Percentiles rank a stretch among this genome's conserved stretches.
These are phyloP conservation scores for Todus mexicanus DNA, from an alignment of 2,797 vertebrate species.

Conservation along the genomic window DNA sequence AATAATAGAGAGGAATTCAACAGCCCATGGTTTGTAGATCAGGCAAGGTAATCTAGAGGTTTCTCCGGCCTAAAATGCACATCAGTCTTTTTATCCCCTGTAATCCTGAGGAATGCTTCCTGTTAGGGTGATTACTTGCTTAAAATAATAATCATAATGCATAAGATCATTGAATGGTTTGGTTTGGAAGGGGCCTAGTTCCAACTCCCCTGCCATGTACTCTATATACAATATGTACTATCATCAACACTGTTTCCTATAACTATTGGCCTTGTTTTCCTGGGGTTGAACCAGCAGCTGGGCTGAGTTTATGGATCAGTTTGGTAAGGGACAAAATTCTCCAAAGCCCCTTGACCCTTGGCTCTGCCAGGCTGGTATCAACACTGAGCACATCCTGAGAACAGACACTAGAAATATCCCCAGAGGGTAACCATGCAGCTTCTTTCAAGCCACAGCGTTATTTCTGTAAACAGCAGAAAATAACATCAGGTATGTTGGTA, in stretches of 20 bases:
- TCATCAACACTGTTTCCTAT: neutral
- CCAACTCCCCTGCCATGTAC: accelerated
- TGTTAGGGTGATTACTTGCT: neutral
- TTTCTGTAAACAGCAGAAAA: neutral
- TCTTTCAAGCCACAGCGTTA: neutral
- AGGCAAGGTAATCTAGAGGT: neutral
- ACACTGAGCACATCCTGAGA: neutral
- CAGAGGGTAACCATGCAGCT: neutral
- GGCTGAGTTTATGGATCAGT: neutral
- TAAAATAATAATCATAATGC: neutral
- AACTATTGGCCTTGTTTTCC: neutral
- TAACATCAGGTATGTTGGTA: too few species aligned
- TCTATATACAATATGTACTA: neutral
- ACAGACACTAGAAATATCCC: neutral
- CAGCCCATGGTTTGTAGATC: neutral
- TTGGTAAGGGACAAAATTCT: neutral
- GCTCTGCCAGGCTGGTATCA: neutral
- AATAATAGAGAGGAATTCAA: neutral
- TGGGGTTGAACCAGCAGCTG: neutral
- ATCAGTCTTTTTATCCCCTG: neutral
- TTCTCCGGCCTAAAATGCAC: neutral
- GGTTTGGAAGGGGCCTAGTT: neutral
- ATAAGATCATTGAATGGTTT: neutral
- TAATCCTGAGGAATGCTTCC: neutral
- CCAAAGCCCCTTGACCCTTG: neutral